These are phyloP conservation scores for Gymnoscelis rufifasciata DNA, from an alignment of 2,888 invertebrate species.

Conservation along the genomic window DNA sequence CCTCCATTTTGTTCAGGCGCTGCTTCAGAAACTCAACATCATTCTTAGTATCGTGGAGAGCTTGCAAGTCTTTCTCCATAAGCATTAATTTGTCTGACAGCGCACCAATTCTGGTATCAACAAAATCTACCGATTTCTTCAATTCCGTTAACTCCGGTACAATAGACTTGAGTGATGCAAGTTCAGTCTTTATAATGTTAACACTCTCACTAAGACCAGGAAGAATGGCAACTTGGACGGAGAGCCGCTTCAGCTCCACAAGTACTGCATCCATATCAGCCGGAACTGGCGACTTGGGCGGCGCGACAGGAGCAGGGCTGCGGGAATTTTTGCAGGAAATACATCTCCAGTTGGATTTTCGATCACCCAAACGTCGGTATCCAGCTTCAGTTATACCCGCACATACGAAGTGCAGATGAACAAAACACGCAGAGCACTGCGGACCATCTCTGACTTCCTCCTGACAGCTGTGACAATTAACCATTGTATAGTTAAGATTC, in stretches of 20 bases:
- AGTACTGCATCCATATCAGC: neutral
- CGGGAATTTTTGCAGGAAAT: no score
- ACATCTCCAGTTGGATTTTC: no score
- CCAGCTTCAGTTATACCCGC: no score
- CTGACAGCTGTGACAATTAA: no score
- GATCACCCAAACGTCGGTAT: no score
- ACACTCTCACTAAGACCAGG: neutral
- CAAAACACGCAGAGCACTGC: no score
- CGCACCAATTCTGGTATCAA: neutral
- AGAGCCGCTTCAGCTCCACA: neutral
- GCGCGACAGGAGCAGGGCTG: no score
- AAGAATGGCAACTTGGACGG: neutral
- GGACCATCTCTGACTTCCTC: no score
- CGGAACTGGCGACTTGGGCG: no score
- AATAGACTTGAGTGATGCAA: neutral
- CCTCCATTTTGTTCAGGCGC: neutral
- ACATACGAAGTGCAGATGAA: no score
- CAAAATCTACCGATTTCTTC: neutral
- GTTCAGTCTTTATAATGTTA: neutral
- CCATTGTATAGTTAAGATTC: no score
- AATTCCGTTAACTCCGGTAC: neutral
- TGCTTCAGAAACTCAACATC: neutral
- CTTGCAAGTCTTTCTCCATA: neutral
- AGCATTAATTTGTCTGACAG: neutral
- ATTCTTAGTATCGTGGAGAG: no score